Evolutionary conservation across 2,797 vertebrate species (phyloP), one percentile per base, ranked within the genome.

Genomic region (Sebastiscus tertius): DNA sequence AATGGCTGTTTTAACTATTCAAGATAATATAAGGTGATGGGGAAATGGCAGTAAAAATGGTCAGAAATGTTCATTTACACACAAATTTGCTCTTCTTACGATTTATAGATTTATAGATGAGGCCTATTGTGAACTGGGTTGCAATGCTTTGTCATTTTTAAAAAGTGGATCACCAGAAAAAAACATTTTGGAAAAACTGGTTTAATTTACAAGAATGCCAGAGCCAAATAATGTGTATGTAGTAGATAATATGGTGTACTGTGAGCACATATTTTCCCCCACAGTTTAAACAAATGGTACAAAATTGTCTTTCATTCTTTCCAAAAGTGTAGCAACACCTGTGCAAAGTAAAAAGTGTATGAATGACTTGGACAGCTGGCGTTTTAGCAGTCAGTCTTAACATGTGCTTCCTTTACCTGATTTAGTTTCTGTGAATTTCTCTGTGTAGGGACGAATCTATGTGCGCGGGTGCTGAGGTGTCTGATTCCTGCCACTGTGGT

Each of bases 401-500:
- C 7, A 1, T 34, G 7, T 67, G 12, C 12, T 63, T 55, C 8
- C 6, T 60, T 0, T 20, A 33, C 11, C 13, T 62, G 22, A 54
- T 79, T 63, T 27, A 66, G 2, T 72, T 49, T 82, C 4, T 27
- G 2, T 79, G 49, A 4, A 59, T 71, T 60, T 76, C 18, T 62
- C 26, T 68, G 8, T 78, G 59, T 59, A 97, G 96, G 95, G 29
- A 59, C 68, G 1, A 33, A 18, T 56, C 75, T 88, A 5, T 95
- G 95, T 88, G 70, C 77, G 4, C 94, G 96, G 39, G 88, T 99
- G 75, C 78, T 99, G 74, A 99, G 97, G 92, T 97, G 95, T 91
- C 91, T 99, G 66, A 87, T 99, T 85, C 98, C 98, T 82, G 88
- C 95, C 52, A 94, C 96, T 27, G 86, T 94, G 66, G 95, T 99